These are phyloP conservation scores for Actinopyga echinites DNA, from an alignment of 53 echinoderm and acorn worm species.

Conservation along the genomic window DNA sequence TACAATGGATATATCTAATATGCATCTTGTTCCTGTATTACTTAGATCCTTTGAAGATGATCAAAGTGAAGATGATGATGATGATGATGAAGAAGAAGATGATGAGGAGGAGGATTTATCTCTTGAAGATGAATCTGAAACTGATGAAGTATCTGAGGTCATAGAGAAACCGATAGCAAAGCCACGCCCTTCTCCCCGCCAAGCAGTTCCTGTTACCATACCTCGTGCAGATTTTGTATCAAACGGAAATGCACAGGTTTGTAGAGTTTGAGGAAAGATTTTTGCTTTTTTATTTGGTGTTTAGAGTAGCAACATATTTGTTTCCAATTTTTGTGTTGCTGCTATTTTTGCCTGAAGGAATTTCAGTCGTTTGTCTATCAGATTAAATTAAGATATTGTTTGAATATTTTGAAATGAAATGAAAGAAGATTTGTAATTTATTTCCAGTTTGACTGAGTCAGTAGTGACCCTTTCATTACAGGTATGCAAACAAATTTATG, in stretches of 20 bases:
- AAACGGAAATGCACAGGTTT: constrained; percentile 28
- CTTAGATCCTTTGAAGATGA: constrained; percentile 61
- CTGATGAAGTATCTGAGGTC: constrained; percentile 32
- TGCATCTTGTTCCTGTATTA: not conserved
- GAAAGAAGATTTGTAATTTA: no score
- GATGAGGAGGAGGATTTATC: constrained; percentile 60
- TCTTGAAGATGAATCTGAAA: constrained; percentile 45
- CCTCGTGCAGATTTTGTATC: not conserved
- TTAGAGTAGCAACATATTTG: no score
- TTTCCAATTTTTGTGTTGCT: no score
- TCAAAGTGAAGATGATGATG: constrained; percentile 55
- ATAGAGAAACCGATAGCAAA: not conserved
- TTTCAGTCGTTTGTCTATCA: no score
- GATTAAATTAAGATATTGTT: no score
- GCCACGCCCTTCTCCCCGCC: constrained; percentile 18
- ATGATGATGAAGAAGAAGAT: constrained; percentile 41
- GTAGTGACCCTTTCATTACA: no score
- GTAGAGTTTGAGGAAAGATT: not conserved
- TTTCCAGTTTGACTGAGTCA: no score
- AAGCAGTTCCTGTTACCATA: not conserved
- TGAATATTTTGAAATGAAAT: no score
- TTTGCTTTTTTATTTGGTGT: no score
- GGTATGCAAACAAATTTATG: no score
- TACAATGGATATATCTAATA: no score
- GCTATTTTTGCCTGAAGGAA: no score